Percentiles rank a stretch among this genome's conserved stretches.
These are phyloP conservation scores for Aethes cnicana DNA, from an alignment of 2,888 invertebrate species.

Conservation along the genomic window DNA sequence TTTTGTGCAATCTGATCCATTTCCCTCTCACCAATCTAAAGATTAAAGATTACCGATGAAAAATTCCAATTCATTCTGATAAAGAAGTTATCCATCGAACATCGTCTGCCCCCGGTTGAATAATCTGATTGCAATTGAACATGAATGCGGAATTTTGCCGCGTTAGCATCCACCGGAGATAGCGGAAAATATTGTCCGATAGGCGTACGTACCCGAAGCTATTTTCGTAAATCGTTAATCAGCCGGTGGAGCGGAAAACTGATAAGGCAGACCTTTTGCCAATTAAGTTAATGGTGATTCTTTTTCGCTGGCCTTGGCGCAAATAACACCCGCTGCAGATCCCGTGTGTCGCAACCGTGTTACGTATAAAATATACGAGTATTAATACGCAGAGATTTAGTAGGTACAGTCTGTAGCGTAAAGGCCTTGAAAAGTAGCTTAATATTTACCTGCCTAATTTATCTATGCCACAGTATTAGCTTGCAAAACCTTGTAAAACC, in stretches of 20 bases:
- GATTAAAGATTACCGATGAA: neutral
- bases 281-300: constrained; percentile 78
- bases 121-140: constrained; percentile 24
- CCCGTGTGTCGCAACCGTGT: constrained; percentile 38
- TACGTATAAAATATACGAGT: constrained; percentile 39
- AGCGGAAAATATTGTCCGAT: constrained; percentile 37
- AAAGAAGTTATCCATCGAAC: constrained; percentile 17
- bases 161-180: constrained; percentile 13
- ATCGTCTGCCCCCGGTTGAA: constrained; percentile 3
- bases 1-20: neutral
- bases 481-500: too few relatives aligned
- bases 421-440: too few relatives aligned
- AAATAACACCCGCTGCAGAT: constrained; percentile 40
- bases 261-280: constrained; percentile 72
- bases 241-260: constrained; percentile 70
- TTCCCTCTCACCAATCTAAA: too few relatives aligned
- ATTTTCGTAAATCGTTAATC: constrained; percentile 77
- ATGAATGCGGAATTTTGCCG: constrained; percentile 15
- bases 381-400: neutral
- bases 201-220: constrained; percentile 56
- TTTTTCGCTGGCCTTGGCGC: constrained; percentile 55
- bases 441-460: neutral
- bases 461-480: too few relatives aligned
- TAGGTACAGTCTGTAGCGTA: too few relatives aligned
- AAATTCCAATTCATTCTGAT: constrained; percentile 6